Evolutionary conservation across 2,888 invertebrate genomes (phyloP).

Genomic region (Drosophila barbarae): DNA sequence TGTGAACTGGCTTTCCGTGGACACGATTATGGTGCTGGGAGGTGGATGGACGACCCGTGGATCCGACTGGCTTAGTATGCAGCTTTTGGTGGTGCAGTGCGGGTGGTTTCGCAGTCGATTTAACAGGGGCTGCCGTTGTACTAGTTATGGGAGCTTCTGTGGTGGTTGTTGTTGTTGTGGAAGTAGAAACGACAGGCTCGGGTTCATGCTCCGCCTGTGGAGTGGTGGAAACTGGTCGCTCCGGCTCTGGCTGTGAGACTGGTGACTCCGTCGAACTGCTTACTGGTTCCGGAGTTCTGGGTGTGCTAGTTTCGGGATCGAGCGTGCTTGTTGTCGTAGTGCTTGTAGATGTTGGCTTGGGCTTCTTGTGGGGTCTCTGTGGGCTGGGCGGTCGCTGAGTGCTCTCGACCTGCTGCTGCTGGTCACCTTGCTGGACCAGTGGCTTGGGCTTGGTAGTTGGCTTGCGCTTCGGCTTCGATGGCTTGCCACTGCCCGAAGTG

Average conservation of each 20-base stretch:
- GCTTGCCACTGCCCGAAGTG: constrained; percentile 30
- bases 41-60: constrained; percentile 37
- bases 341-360: constrained; percentile 42
- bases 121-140: constrained; percentile 28
- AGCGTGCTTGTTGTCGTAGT: constrained; percentile 29
- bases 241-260: constrained; percentile 21
- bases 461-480: constrained; percentile 50
- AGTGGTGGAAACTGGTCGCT: constrained; percentile 14
- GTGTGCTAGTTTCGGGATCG: constrained; percentile 8
- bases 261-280: constrained; percentile 16
- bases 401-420: constrained; percentile 37
- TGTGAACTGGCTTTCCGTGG: constrained; percentile 53
- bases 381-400: constrained; percentile 41
- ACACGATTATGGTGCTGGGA: constrained; percentile 47
- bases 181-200: not conserved
- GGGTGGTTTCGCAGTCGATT: constrained; percentile 40
- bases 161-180: constrained; percentile 38
- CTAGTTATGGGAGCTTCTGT: constrained; percentile 18
- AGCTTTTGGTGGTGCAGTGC: constrained; percentile 53
- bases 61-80: constrained; percentile 42
- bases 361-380: constrained; percentile 51
- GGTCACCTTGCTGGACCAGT: constrained; percentile 6
- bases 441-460: constrained; percentile 51
- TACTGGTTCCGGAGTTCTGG: constrained; percentile 1
- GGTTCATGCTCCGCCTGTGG: constrained; percentile 14